Evolutionary conservation across 2,888 invertebrate species (phyloP), one percentile per base, ranked within the genome.

Genomic region (Catocala sponsa): DNA sequence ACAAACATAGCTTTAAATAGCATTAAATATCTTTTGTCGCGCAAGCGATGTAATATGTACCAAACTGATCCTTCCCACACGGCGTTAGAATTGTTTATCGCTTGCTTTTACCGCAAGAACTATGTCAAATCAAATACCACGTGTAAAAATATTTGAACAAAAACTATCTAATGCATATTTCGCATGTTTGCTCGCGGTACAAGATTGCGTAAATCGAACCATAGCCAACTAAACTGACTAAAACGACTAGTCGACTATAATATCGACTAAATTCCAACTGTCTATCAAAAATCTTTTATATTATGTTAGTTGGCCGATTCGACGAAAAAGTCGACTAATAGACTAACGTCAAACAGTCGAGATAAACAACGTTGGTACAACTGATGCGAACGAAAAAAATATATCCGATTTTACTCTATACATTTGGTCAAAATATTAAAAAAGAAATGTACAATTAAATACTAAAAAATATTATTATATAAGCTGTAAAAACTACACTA

Each of bases 401-500:
- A 74, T 62, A 78, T 75, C 65, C 67, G 63, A 67, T 67, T 68
- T 74, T 71, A 77, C 64, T 75, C 83, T 85, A 85, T 78, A 85
- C 84, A 88, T 88, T 88, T 89, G 88, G 88, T 89, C 85, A 77
- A 86, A 84, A 78, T 63, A 83, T 78, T 80, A 80, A 79, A 81
- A 73, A 72, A 79, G 59, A 77, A 80, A 80, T 79, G 70, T 80
- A 79, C 77, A 80, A 73, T 80, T 74, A 74, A 65, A 73, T 60
- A 74, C 73, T 80, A 81, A 57, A 15, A 63, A 60, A 62, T 70
- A 65, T 65, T 61, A 66, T 68, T 54, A 51, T 64, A 63, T 66
- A 68, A 70, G 68, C 74, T 71, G 65, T 70, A 60, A 68, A 74
- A 44, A 68, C 68, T 66, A 75, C 60, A 50, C 48, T 66, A 70